Conservation (phyloP, 2,888 invertebrate genomes). For the Hyposoter didymator region DNA sequence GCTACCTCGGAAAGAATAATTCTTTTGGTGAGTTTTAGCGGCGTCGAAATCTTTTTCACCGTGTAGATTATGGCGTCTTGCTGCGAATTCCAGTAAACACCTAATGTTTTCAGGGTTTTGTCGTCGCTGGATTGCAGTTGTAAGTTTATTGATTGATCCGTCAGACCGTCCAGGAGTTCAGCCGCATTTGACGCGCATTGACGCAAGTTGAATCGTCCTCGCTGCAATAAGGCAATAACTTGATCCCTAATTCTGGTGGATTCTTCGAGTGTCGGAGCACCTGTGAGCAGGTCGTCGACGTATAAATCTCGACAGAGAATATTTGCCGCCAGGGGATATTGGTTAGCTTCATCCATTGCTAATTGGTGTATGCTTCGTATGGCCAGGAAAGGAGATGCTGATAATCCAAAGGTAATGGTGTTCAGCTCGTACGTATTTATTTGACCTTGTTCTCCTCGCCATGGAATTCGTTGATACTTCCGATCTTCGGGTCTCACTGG, state of each 20-base stretch:
- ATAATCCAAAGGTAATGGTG: constrained; percentile 64
- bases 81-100: background rate
- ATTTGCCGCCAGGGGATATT: background rate
- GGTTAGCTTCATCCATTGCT: constrained; percentile 65
- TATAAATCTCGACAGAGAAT: constrained; percentile 61
- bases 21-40: constrained; percentile 44
- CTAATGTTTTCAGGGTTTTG: constrained; percentile 50
- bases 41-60: constrained; percentile 34
- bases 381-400: constrained; percentile 52
- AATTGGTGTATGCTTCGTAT: constrained; percentile 68
- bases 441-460: no score
- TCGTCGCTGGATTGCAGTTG: constrained; percentile 28
- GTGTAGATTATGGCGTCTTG: constrained; percentile 56
- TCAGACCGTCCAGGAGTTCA: constrained; percentile 16
- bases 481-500: no score
- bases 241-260: constrained; percentile 37
- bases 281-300: constrained; percentile 67
- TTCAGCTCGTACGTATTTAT: no score
- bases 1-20: no score
- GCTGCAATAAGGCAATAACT: constrained; percentile 33
- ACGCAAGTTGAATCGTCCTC: constrained; percentile 65
- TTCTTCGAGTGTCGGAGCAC: constrained; percentile 54
- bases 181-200: constrained; percentile 65
- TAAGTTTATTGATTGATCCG: constrained; percentile 33
- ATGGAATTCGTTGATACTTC: no score